Conservation (phyloP, 2,888 invertebrate genomes). For the Eupeodes luniger region DNA sequence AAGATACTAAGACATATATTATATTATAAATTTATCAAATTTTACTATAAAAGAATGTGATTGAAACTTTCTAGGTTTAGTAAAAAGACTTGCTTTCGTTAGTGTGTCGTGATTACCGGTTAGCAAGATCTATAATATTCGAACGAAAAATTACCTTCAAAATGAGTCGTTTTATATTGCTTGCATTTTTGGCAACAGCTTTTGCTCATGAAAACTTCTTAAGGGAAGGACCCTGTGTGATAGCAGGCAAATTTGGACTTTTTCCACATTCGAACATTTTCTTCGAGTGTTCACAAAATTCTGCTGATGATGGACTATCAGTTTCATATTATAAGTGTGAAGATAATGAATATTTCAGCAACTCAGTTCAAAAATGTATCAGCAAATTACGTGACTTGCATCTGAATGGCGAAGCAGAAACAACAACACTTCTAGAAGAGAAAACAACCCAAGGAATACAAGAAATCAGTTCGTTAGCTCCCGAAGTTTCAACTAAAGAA, state of each 20-base stretch:
- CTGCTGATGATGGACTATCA: conserved; percentile 36
- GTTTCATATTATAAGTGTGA: conserved; percentile 54
- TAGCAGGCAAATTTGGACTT: conserved; percentile 47
- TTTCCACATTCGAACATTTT: conserved; percentile 43
- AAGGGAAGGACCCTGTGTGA: conserved; percentile 46
- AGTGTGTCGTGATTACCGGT: neutral
- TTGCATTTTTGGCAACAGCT: conserved; percentile 50
- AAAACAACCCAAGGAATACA: conserved; percentile 33
- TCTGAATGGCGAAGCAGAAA: conserved; percentile 49
- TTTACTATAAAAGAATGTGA: conserved; percentile 61
- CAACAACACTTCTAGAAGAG: conserved; percentile 41
- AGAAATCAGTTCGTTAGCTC: neutral
- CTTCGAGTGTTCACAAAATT: conserved; percentile 41
- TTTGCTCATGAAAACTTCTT: neutral
- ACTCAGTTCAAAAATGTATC: conserved; percentile 10
- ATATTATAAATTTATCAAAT: neutral
- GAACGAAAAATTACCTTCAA: conserved; percentile 27
- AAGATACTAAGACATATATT: neutral
- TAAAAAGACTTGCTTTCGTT: conserved; percentile 41
- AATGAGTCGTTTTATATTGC: conserved; percentile 46
- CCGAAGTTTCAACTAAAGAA: neutral
- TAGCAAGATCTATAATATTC: conserved; percentile 13
- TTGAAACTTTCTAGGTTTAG: conserved; percentile 25
- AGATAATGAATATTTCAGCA: conserved; percentile 41
- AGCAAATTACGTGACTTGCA: neutral